Percentiles rank a stretch among this genome's conserved stretches.
These are phyloP conservation scores for Cheilosia vulpina DNA, from an alignment of 2,888 invertebrate species.

Conservation along the genomic window DNA sequence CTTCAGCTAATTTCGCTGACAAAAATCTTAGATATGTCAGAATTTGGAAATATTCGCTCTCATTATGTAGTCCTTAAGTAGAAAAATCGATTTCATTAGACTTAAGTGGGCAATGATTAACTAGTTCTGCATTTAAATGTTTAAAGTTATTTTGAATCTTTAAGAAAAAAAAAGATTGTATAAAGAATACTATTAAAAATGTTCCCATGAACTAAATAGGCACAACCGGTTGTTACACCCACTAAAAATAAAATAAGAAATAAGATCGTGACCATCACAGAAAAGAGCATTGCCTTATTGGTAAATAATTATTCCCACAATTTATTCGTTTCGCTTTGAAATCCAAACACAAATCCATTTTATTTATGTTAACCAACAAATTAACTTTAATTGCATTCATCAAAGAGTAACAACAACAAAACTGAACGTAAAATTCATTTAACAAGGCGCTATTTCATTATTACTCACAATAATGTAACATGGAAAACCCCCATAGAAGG, in stretches of 20 bases:
- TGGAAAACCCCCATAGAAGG: slow-evolving; percentile 74
- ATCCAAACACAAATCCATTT: slow-evolving; percentile 14
- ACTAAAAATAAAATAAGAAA: background rate
- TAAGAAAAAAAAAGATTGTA: no score
- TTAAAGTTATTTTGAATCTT: no score
- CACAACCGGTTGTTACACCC: background rate
- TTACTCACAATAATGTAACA: slow-evolving; percentile 50
- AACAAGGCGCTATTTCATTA: slow-evolving; percentile 43
- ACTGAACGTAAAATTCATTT: slow-evolving; percentile 46
- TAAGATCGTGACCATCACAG: background rate
- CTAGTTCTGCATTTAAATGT: no score
- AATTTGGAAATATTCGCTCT: no score
- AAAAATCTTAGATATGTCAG: no score
- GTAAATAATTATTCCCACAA: slow-evolving; percentile 1
- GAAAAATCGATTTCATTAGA: no score
- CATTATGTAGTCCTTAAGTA: no score
- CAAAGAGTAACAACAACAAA: slow-evolving; percentile 24
- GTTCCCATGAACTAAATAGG: background rate
- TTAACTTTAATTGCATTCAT: slow-evolving; percentile 46
- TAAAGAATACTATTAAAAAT: background rate
- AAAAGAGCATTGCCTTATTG: background rate
- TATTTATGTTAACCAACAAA: slow-evolving; percentile 23
- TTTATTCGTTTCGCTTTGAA: background rate
- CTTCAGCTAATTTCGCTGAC: no score
- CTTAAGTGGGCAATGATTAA: no score